Conservation (phyloP, 2,888 invertebrate genomes). For the Xanthorhoe spadicearia region DNA sequence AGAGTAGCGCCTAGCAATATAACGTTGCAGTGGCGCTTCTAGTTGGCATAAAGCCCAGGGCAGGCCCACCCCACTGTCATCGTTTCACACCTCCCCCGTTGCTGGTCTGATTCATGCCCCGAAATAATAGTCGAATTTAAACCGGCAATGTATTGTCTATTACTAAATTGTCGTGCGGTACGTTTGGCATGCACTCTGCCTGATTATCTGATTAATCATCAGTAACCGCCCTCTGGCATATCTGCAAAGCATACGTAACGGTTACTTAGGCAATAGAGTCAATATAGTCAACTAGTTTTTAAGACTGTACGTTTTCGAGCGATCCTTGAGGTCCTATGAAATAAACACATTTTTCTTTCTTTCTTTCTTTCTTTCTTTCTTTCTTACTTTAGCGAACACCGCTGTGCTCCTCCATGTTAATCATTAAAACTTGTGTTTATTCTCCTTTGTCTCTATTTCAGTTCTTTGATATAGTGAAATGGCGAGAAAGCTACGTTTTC, state of each 20-base stretch:
- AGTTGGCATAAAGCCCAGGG: constrained; percentile 76
- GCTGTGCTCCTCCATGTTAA: too few relatives aligned
- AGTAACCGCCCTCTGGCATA: constrained; percentile 14
- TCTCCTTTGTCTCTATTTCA: neutral
- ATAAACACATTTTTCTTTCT: too few relatives aligned
- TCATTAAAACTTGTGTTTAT: too few relatives aligned
- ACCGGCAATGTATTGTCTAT: constrained; percentile 62
- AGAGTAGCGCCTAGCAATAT: constrained; percentile 55
- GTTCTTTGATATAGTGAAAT: neutral
- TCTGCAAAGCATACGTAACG: constrained; percentile 13
- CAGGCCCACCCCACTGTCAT: constrained; percentile 66
- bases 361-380: too few relatives aligned
- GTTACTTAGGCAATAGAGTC: constrained; percentile 18
- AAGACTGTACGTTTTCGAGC: too few relatives aligned
- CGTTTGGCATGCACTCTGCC: constrained; percentile 46
- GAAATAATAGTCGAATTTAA: constrained; percentile 62
- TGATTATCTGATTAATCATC: constrained; percentile 43
- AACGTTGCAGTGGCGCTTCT: constrained; percentile 78
- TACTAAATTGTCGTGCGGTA: constrained; percentile 44
- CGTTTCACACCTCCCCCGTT: constrained; percentile 65
- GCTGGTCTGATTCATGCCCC: constrained; percentile 66
- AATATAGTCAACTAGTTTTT: too few relatives aligned
- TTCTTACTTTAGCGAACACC: too few relatives aligned
- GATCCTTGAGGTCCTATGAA: too few relatives aligned
- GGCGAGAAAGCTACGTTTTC: too few relatives aligned